These are phyloP conservation scores for Hydrolagus colliei DNA, from an alignment of 2,797 vertebrate genomes.

Conservation along the genomic window DNA sequence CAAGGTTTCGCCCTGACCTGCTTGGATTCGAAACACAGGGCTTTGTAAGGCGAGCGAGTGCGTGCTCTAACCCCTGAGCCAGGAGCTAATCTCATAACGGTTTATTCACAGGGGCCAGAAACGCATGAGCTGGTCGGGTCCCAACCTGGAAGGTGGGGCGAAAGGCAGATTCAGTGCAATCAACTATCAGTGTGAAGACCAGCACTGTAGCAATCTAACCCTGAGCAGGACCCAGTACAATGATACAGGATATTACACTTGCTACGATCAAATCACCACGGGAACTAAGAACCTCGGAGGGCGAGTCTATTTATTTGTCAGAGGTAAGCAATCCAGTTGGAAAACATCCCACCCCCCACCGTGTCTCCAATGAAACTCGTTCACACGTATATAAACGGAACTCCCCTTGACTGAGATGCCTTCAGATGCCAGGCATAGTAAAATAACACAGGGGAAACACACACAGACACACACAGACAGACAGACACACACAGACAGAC, in stretches of 20 bases:
- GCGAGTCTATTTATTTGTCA: constrained; percentile 19
- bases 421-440: not conserved
- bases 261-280: constrained; percentile 40
- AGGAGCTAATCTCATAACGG: constrained; percentile 7
- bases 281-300: not conserved
- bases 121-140: constrained; percentile 58
- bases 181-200: not conserved
- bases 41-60: too few species aligned
- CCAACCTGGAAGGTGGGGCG: constrained; percentile 33
- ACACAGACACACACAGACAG: not conserved
- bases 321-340: constrained; percentile 8
- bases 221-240: constrained; percentile 48
- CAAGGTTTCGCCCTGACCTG: too few species aligned
- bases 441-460: not conserved
- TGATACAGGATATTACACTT: constrained; percentile 71
- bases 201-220: constrained; percentile 41
- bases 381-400: not conserved
- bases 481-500: not conserved
- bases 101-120: constrained; percentile 59
- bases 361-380: not conserved
- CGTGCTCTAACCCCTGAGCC: not conserved
- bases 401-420: not conserved
- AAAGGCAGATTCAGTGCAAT: constrained; percentile 39
- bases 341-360: not conserved
- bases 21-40: too few species aligned